Evolutionary conservation across 2,888 invertebrate species (phyloP).

Genomic region (Drosophila recens): DNA sequence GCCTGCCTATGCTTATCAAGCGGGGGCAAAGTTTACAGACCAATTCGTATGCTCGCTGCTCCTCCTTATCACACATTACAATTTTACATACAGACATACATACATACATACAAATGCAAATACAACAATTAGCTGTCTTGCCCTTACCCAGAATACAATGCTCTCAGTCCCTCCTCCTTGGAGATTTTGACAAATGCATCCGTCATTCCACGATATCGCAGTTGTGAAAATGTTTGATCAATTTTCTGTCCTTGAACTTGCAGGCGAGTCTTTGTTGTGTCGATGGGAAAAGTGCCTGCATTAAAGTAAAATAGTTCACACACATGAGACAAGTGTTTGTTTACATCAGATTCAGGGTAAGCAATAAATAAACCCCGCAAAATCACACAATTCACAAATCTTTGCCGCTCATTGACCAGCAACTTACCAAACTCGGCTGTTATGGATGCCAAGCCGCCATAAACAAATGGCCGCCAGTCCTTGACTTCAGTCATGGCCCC

Average conservation of each 20-base stretch:
- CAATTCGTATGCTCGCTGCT: conserved; percentile 18
- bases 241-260: conserved; percentile 97
- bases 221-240: conserved; percentile 90
- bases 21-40: conserved; percentile 56
- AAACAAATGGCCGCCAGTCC: conserved; percentile 97
- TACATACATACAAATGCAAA: conserved; percentile 1
- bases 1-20: conserved; percentile 51
- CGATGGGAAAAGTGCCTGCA: conserved; percentile 97
- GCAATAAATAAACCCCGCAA: conserved; percentile 40
- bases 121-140: conserved; percentile 39
- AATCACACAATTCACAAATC: conserved; percentile 12
- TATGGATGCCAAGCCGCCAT: conserved; percentile 97
- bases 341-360: conserved; percentile 53
- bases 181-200: conserved; percentile 95
- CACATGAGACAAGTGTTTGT: conserved; percentile 54
- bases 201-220: conserved; percentile 95
- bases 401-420: conserved; percentile 85
- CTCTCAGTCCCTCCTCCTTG: conserved; percentile 93
- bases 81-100: no score
- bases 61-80: conserved; percentile 33
- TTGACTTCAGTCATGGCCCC: conserved; percentile 66
- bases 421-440: conserved; percentile 95
- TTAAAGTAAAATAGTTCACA: conserved; percentile 14
- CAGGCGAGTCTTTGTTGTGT: conserved; percentile 96
- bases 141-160: conserved; percentile 93